phyloP scores from a whole-genome alignment of 2,113 vertebrate species.

The Nyctibius bracteatus region DNA sequence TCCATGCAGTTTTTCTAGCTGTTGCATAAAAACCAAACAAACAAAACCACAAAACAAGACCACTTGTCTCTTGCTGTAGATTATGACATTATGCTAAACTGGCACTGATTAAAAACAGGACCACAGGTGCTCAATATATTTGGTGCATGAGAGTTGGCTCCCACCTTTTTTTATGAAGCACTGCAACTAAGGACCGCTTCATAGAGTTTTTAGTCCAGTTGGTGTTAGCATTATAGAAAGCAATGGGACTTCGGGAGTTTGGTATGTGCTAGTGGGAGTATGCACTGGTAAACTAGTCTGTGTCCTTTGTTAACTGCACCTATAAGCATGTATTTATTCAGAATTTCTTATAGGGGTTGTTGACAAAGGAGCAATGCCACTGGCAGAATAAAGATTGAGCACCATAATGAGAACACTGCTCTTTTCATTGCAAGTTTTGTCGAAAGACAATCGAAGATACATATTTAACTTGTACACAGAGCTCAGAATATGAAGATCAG shows the following conservation, averaged over 20 bases:
- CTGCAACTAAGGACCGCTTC: background rate
- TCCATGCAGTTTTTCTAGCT: background rate
- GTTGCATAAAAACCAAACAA: background rate
- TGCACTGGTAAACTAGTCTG: background rate
- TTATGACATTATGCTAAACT: background rate
- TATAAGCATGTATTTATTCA: background rate
- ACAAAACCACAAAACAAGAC: background rate
- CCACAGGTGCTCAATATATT: background rate
- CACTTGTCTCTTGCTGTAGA: background rate
- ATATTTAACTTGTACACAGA: background rate
- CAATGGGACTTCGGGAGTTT: background rate
- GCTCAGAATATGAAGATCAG: background rate
- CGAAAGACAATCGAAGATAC: rapidly evolving
- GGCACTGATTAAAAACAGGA: background rate
- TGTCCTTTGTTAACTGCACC: background rate
- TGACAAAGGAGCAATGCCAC: background rate
- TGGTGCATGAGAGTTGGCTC: background rate
- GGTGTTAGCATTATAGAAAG: background rate
- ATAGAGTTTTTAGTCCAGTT: background rate
- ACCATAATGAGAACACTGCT: background rate
- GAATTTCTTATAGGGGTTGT: background rate
- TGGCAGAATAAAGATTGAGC: background rate
- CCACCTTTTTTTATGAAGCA: background rate
- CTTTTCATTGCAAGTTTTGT: background rate
- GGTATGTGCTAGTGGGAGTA: background rate